Conservation (phyloP, 2,888 invertebrate species). For the Polymixis flavicincta region DNA sequence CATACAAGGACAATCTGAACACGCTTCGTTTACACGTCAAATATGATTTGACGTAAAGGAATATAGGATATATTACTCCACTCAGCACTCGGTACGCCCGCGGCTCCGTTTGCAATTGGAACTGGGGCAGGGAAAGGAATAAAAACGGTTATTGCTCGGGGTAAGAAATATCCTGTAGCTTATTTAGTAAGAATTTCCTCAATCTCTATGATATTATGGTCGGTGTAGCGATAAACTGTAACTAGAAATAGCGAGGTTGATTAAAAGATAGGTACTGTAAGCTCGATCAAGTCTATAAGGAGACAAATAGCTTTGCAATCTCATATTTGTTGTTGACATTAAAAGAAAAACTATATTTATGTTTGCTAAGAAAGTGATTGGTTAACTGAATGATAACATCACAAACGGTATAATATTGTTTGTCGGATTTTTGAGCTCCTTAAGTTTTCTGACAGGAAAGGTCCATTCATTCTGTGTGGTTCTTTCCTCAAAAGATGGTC, state of each 20-base stretch:
- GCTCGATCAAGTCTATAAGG: neutral
- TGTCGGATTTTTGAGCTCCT: too few relatives aligned
- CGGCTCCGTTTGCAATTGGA: slow-evolving; percentile 33
- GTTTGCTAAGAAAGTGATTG: neutral
- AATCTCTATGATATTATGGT: slow-evolving; percentile 12
- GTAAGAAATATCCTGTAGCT: slow-evolving; percentile 14
- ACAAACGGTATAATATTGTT: too few relatives aligned
- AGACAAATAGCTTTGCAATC: neutral
- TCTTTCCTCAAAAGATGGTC: too few relatives aligned
- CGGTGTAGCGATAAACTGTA: neutral
- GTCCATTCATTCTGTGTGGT: too few relatives aligned
- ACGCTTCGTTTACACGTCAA: slow-evolving; percentile 58
- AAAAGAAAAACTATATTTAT: neutral
- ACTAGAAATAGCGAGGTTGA: neutral
- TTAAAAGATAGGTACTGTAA: neutral
- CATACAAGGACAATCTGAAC: slow-evolving; percentile 47
- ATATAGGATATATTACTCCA: slow-evolving; percentile 55
- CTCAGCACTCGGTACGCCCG: slow-evolving; percentile 46
- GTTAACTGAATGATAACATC: neutral
- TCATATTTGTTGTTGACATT: neutral
- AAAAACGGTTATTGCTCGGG: slow-evolving; percentile 41
- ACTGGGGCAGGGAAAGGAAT: slow-evolving; percentile 36
- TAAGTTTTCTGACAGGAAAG: too few relatives aligned
- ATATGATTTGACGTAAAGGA: slow-evolving; percentile 60
- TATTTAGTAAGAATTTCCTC: slow-evolving; percentile 33